Evolutionary conservation across 2,113 vertebrate species (phyloP), one percentile per base, ranked within the genome.

Genomic region (Nerophis lumbriciformis): DNA sequence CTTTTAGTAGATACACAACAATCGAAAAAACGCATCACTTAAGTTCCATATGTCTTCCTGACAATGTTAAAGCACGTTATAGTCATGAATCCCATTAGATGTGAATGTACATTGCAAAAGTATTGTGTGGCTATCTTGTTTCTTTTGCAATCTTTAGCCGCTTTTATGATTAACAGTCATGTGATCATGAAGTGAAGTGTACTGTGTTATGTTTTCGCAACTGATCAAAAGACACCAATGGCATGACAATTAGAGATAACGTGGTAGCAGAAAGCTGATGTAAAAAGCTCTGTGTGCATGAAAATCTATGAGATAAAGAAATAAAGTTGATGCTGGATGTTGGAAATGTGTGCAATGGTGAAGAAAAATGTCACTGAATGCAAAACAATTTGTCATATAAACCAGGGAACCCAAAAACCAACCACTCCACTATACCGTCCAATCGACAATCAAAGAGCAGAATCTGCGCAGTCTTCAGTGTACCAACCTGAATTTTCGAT

Each of bases 401-500:
- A 28, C 28, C 28, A 28, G 28, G 28, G 28, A 28, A 28, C 28
- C 28, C 28, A 28, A 28, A 28, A 28, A 28, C 28, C 28, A 2
- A 45, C 5, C 42, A 12, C 11, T 45, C 3, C 28, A 28, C 28
- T 19, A 11, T 53, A 11, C 16, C 28, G 16, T 21, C 16, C 28
- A 28, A 53, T 63, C 19, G 19, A 19, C 28, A 28, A 53, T 3
- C 28, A 28, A 14, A 6, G 14, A 16, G 59, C 51, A 37, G 15
- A 44, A 14, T 35, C 5, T 1, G 12, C 5, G 48, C 59, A 5
- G 36, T 50, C 48, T 53, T 44, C 21, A 52, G 3, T 37, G 51
- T 14, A 68, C 84, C 19, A 54, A 99, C 97, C 97, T 90, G 97
- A 94, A 84, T 98, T 98, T 0, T 96, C 97, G 1, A 92, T 87